A percentile compares a stretch with the other conserved stretches of the same genome.
Conservation (phyloP, 2,888 invertebrate genomes). For the Gerris lacustris region DNA sequence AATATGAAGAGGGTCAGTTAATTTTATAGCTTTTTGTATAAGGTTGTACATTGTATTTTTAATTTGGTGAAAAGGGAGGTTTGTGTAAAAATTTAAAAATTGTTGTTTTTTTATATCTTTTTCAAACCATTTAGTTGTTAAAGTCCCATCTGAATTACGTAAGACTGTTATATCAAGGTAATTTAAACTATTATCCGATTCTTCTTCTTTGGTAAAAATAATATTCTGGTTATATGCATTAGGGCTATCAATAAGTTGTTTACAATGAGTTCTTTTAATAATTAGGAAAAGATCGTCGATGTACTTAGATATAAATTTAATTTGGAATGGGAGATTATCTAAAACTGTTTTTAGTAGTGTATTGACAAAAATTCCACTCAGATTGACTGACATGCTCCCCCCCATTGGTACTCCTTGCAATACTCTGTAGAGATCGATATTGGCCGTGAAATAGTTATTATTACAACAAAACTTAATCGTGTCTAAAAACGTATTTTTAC, state of each 20-base stretch:
- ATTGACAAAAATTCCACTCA: neutral
- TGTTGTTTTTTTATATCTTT: neutral
- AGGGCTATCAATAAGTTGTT: too few species aligned
- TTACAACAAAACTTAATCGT: neutral
- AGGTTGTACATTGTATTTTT: neutral
- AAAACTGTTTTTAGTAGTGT: neutral
- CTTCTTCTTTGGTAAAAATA: too few species aligned
- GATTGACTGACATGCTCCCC: neutral
- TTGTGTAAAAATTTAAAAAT: neutral
- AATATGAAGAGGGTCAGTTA: neutral
- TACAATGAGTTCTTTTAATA: neutral
- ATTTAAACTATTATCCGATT: too few species aligned
- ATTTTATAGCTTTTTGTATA: neutral
- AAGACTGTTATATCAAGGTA: neutral
- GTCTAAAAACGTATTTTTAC: neutral
- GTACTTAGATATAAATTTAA: neutral
- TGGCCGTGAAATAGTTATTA: neutral
- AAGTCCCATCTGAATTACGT: neutral
- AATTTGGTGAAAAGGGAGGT: neutral
- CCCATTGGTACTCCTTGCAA: neutral
- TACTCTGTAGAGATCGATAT: neutral
- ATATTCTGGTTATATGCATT: too few species aligned
- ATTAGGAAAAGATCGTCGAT: neutral
- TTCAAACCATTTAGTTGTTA: neutral
- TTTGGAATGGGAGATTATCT: neutral